phyloP scores from a whole-genome alignment of 2,888 invertebrate genomes.

The Phytoseiulus persimilis region DNA sequence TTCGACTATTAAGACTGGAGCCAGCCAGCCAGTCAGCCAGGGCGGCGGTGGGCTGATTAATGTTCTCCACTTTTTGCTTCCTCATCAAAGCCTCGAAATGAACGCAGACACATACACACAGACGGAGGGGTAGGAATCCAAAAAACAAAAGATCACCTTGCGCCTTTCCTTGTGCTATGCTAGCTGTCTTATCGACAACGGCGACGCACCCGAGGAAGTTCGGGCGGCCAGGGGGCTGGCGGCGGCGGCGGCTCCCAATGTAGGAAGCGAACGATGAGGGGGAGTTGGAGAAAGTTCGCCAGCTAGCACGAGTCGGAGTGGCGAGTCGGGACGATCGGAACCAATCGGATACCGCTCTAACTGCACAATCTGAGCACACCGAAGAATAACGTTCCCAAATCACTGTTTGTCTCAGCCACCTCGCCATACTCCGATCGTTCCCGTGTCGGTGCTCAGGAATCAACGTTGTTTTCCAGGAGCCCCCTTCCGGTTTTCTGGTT shows the following conservation, averaged over 20 bases:
- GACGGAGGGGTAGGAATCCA: conserved; percentile 10
- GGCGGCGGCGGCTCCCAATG: background rate
- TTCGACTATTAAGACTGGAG: background rate
- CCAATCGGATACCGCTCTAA: background rate
- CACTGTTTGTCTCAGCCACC: background rate
- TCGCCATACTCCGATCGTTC: too few species aligned
- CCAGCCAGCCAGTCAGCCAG: background rate
- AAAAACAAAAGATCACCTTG: conserved; percentile 39
- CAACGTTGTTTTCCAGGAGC: too few species aligned
- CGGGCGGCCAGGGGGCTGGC: background rate
- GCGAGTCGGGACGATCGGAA: background rate
- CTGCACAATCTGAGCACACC: background rate
- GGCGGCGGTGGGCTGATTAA: conserved; percentile 31
- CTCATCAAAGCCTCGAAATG: conserved; percentile 37
- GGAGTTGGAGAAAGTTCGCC: background rate
- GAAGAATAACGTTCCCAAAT: background rate
- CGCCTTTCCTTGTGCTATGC: conserved; percentile 5
- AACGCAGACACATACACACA: background rate
- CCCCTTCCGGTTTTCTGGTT: too few species aligned
- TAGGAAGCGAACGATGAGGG: background rate
- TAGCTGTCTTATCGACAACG: background rate
- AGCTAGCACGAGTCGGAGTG: background rate
- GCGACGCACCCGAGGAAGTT: background rate
- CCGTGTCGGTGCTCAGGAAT: too few species aligned
- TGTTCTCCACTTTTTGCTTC: conserved; percentile 38